Evolutionary conservation across 2,888 invertebrate species (phyloP).

Genomic region (Nesidiocoris tenuis): DNA sequence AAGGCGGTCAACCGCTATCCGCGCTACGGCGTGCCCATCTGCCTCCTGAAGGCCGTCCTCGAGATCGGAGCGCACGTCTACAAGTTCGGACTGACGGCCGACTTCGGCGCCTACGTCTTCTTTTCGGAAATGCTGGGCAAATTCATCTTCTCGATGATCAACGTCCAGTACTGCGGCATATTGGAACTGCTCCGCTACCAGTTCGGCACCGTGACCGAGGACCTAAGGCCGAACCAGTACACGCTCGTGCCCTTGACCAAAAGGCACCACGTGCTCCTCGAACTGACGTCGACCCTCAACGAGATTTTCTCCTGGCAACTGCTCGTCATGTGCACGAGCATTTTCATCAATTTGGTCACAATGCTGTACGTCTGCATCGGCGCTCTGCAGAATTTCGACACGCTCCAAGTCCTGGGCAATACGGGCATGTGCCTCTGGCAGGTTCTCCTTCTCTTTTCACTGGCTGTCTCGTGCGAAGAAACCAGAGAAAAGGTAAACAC

Average conservation of each 20-base stretch:
- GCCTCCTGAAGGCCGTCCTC: conserved; percentile 10
- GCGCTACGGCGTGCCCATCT: conserved; percentile 19
- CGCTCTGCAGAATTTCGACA: conserved; percentile 1
- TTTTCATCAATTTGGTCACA: conserved; percentile 37
- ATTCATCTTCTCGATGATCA: conserved; percentile 30
- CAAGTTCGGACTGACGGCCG: background rate
- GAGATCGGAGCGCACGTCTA: conserved; percentile 3
- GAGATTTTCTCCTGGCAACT: conserved; percentile 41
- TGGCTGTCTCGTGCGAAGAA: conserved; percentile 39
- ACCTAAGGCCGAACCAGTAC: conserved; percentile 30
- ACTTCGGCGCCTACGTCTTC: conserved; percentile 7
- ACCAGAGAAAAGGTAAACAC: conserved; percentile 35
- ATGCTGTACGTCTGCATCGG: conserved; percentile 31
- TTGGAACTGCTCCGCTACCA: conserved; percentile 34
- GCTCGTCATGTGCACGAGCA: conserved; percentile 40
- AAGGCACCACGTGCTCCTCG: conserved; percentile 33
- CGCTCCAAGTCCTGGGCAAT: conserved; percentile 18
- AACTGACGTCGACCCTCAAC: conserved; percentile 29
- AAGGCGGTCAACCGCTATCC: conserved; percentile 20
- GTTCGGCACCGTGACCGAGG: conserved; percentile 19
- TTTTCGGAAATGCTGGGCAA: background rate
- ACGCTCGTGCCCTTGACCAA: conserved; percentile 32
- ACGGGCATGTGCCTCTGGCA: conserved; percentile 35
- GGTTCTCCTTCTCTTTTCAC: conserved; percentile 24
- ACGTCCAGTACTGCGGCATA: conserved; percentile 28